A percentile compares a stretch with the other conserved stretches of the same genome.
phyloP scores from a whole-genome alignment of 1,140 invertebrate species.

The Adelges cooleyi region DNA sequence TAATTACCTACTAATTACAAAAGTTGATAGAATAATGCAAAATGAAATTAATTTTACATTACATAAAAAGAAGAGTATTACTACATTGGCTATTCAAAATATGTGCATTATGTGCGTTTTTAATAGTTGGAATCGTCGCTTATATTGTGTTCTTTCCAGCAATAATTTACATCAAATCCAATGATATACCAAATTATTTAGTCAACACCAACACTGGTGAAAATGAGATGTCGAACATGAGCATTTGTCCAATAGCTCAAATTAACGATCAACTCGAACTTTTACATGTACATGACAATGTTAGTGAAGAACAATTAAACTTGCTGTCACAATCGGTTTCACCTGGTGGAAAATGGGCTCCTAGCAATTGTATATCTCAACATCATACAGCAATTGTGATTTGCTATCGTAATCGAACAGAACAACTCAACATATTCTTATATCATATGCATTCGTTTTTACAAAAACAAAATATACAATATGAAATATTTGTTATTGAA shows the following conservation, averaged over 20 bases:
- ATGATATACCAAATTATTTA: slow-evolving; percentile 23
- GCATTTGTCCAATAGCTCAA: neutral
- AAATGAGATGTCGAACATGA: neutral
- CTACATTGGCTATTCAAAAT: slow-evolving; percentile 11
- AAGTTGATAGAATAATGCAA: neutral
- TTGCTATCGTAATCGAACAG: slow-evolving; percentile 71
- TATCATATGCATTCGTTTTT: slow-evolving; percentile 84
- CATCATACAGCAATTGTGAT: slow-evolving; percentile 77
- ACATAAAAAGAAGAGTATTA: slow-evolving; percentile 20
- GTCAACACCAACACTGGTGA: slow-evolving; percentile 3
- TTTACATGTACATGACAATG: neutral
- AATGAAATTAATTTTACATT: slow-evolving; percentile 10
- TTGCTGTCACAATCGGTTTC: slow-evolving; percentile 29
- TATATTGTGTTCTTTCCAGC: slow-evolving; percentile 1
- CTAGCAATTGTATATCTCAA: slow-evolving; percentile 56
- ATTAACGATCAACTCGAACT: neutral
- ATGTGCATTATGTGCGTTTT: neutral
- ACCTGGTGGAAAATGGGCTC: slow-evolving; percentile 58
- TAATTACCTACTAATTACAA: no score
- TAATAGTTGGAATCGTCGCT: neutral
- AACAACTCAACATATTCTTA: slow-evolving; percentile 68
- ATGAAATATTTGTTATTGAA: slow-evolving; percentile 82
- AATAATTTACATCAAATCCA: slow-evolving; percentile 9
- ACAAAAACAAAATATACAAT: slow-evolving; percentile 72
- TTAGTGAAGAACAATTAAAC: slow-evolving; percentile 13